These are phyloP conservation scores for Agriopis aurantiaria DNA, from an alignment of 2,888 invertebrate genomes.

Conservation along the genomic window DNA sequence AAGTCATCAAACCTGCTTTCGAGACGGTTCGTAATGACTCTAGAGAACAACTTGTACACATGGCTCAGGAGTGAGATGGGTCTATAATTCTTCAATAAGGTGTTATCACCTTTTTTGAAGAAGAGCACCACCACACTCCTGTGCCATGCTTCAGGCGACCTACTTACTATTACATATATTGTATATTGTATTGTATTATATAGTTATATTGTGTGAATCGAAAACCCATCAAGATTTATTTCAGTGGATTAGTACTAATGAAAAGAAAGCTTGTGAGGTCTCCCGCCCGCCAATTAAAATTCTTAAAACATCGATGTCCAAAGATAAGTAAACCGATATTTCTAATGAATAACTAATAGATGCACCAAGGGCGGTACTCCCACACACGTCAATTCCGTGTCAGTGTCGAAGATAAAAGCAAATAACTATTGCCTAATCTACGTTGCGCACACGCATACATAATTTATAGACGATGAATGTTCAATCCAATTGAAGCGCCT, in stretches of 20 bases:
- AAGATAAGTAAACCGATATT: conserved; percentile 52
- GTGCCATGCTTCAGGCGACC: too few species aligned
- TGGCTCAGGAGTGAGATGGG: too few species aligned
- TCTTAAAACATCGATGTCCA: conserved; percentile 39
- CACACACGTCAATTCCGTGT: conserved; percentile 54
- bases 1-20: too few species aligned
- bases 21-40: too few species aligned
- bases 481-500: conserved; percentile 49
- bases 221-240: not conserved
- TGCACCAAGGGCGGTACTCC: conserved; percentile 62
- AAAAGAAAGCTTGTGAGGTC: conserved; percentile 21
- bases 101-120: too few species aligned
- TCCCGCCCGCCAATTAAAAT: conserved; percentile 18
- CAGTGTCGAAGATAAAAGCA: conserved; percentile 52
- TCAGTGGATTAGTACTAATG: not conserved
- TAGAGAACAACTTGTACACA: too few species aligned
- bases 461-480: conserved; percentile 50
- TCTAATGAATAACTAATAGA: conserved; percentile 56
- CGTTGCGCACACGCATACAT: conserved; percentile 56
- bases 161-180: too few species aligned
- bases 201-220: too few species aligned
- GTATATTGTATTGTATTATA: too few species aligned
- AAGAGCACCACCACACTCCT: too few species aligned
- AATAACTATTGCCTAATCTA: conserved; percentile 27
- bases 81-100: too few species aligned